phyloP scores from a whole-genome alignment of 2,888 invertebrate species.

The Ethmia dodecea region DNA sequence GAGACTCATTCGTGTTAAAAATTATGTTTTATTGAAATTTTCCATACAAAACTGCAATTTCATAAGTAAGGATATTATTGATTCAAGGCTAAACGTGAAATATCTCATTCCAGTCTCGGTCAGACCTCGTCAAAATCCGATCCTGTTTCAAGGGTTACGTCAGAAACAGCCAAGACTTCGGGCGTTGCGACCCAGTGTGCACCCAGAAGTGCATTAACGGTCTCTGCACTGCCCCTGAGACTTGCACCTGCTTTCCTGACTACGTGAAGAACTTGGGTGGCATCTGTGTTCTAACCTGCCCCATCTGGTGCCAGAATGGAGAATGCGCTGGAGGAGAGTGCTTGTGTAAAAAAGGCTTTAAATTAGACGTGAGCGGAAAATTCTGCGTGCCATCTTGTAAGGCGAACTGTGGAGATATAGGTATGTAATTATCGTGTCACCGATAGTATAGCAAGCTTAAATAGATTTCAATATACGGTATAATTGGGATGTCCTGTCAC shows the following conservation, averaged over 20 bases:
- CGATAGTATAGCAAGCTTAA: too few species aligned
- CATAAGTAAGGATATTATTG: neutral
- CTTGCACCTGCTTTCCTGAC: constrained; percentile 80
- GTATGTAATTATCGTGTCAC: too few species aligned
- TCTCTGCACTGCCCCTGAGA: constrained; percentile 79
- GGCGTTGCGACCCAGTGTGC: constrained; percentile 80
- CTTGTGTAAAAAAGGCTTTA: constrained; percentile 79
- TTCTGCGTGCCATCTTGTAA: constrained; percentile 80
- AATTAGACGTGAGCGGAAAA: constrained; percentile 71
- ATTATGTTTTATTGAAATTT: too few species aligned
- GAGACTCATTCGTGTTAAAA: too few species aligned
- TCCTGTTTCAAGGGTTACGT: constrained; percentile 85
- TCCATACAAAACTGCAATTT: too few species aligned
- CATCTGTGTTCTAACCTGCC: constrained; percentile 81
- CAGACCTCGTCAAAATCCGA: constrained; percentile 80
- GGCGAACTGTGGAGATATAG: constrained; percentile 67
- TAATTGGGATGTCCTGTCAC: too few species aligned
- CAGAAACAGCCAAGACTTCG: constrained; percentile 74
- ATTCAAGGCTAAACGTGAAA: neutral
- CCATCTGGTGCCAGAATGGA: constrained; percentile 82
- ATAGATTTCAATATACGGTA: too few species aligned
- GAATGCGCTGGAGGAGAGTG: constrained; percentile 80
- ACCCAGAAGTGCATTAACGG: constrained; percentile 79
- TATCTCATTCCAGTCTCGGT: constrained; percentile 66
- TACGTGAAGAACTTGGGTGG: constrained; percentile 73